Conservation (phyloP, 2,113 vertebrate species). For the Siniperca chuatsi region DNA sequence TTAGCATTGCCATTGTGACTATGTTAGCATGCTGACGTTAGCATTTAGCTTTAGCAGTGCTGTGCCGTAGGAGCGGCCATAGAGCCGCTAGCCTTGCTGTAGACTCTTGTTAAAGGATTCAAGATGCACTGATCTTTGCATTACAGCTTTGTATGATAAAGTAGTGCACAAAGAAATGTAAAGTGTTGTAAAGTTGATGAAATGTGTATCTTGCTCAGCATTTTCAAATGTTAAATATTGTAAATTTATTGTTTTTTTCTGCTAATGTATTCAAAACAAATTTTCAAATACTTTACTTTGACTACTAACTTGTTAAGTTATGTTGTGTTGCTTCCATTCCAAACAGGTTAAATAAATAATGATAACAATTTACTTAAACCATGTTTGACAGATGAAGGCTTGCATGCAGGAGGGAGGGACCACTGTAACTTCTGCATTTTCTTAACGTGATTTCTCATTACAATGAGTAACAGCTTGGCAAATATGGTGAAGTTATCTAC, state of each 20-base stretch:
- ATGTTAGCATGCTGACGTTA: too few relatives aligned
- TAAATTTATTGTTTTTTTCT: background rate
- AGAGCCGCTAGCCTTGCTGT: background rate
- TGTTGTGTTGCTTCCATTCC: background rate
- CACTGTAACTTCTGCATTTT: background rate
- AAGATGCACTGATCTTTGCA: background rate
- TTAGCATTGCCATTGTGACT: too few relatives aligned
- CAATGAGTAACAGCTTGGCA: background rate
- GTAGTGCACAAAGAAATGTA: background rate
- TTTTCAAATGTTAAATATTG: background rate
- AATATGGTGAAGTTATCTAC: constrained; percentile 3
- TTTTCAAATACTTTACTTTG: background rate
- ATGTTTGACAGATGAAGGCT: background rate
- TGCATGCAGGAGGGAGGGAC: background rate
- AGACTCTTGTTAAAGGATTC: background rate
- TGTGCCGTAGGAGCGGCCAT: too few relatives aligned
- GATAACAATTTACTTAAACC: background rate
- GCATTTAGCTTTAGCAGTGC: background rate
- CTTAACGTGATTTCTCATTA: background rate
- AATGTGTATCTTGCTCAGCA: background rate
- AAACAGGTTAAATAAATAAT: background rate
- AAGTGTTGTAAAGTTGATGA: background rate
- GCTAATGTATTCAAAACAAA: background rate
- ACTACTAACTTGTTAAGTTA: background rate
- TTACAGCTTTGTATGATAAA: background rate